Evolutionary conservation across 2,888 invertebrate species (phyloP).

Genomic region (Heterodera filipjevi): DNA sequence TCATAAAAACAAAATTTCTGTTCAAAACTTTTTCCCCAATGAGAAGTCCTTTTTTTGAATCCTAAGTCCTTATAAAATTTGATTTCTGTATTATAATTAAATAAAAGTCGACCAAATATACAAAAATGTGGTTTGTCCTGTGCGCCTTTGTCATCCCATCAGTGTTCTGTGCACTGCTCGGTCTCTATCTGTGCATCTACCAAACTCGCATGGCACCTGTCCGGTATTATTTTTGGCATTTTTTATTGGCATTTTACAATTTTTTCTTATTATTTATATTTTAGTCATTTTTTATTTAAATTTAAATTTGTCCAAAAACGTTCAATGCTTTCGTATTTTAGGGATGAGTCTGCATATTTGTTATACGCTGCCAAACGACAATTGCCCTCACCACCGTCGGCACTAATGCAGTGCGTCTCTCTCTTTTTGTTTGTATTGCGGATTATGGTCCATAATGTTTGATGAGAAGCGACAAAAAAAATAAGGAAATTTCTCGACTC

Average conservation of each 20-base stretch:
- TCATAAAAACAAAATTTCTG: too few species aligned
- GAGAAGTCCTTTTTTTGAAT: too few species aligned
- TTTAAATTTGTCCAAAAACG: too few species aligned
- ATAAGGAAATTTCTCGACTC: too few species aligned
- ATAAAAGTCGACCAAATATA: not conserved
- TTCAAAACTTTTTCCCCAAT: too few species aligned
- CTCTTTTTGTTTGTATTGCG: too few species aligned
- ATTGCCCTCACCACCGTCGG: not conserved
- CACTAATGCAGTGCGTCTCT: not conserved
- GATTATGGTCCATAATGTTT: too few species aligned
- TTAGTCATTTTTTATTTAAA: too few species aligned
- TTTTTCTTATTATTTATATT: not conserved
- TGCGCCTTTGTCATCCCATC: slow-evolving; percentile 22
- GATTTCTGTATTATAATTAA: not conserved
- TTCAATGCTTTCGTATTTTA: not conserved
- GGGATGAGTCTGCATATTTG: not conserved
- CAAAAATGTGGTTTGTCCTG: slow-evolving; percentile 16
- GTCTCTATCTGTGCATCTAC: slow-evolving; percentile 21
- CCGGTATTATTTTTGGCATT: not conserved
- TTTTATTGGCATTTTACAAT: not conserved
- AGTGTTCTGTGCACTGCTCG: slow-evolving; percentile 28
- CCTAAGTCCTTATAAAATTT: too few species aligned
- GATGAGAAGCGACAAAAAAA: too few species aligned
- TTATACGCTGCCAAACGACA: not conserved
- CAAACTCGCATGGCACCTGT: not conserved